Conservation (phyloP, 2,113 vertebrate species). For the Toxostoma redivivum region DNA sequence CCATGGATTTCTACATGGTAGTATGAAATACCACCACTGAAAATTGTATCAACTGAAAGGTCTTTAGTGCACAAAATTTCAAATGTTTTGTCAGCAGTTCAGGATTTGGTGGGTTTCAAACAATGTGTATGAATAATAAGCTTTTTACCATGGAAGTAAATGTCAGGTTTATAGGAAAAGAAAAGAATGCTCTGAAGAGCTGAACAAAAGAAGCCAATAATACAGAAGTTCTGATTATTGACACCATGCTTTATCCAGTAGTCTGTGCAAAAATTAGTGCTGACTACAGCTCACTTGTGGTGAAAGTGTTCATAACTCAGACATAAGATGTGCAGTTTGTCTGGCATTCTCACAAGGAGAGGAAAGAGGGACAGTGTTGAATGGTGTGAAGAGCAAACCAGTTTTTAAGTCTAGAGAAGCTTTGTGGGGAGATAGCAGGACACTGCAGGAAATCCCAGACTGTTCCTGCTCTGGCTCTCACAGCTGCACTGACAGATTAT, state of each 20-base stretch:
- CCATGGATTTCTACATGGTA: background rate
- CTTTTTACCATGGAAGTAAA: background rate
- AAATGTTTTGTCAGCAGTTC: background rate
- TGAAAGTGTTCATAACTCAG: background rate
- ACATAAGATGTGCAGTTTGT: background rate
- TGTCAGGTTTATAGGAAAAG: background rate
- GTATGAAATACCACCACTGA: background rate
- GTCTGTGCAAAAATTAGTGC: background rate
- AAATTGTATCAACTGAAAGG: background rate
- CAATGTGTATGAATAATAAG: background rate
- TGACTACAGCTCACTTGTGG: background rate
- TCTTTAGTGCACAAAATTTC: background rate
- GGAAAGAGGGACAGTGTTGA: background rate
- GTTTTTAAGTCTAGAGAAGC: background rate
- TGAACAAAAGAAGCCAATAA: background rate
- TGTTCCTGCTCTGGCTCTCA: background rate
- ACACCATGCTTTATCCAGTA: background rate
- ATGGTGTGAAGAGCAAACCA: background rate
- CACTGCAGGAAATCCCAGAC: background rate
- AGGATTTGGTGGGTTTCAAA: background rate
- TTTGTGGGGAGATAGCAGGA: background rate
- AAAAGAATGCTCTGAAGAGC: background rate
- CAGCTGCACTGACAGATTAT: background rate
- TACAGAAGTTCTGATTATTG: background rate
- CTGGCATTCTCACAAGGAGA: background rate